Percentiles rank a stretch among this genome's conserved stretches.
Conservation (phyloP, 2,888 invertebrate species). For the Aporophyla nigra region DNA sequence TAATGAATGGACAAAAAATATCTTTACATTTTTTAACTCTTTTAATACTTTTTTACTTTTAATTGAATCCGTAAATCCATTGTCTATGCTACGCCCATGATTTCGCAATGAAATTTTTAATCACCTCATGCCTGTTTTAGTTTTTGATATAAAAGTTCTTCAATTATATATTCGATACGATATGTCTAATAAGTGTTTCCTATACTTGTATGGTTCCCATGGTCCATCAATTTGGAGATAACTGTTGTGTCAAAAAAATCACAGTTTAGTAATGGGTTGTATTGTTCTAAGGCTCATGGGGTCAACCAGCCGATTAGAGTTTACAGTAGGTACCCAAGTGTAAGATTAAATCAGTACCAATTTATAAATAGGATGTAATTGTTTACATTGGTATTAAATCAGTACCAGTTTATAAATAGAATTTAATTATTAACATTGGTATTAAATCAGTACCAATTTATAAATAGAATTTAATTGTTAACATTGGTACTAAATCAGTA, state of each 20-base stretch:
- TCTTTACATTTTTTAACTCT: conserved; percentile 30
- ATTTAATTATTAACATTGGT: too few species aligned
- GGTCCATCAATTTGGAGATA: conserved; percentile 42
- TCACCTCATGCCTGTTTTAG: conserved; percentile 55
- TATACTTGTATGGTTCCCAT: conserved; percentile 59
- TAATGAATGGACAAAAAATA: conserved; percentile 41
- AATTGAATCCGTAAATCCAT: conserved; percentile 65
- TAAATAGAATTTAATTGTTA: too few species aligned
- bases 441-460: too few species aligned
- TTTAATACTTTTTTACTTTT: conserved; percentile 35
- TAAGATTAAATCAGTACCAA: not conserved
- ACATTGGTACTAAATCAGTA: too few species aligned
- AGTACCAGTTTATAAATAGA: too few species aligned
- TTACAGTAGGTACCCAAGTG: not conserved
- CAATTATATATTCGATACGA: conserved; percentile 72
- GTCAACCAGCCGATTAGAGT: not conserved
- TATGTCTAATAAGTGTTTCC: conserved; percentile 56
- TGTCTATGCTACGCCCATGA: conserved; percentile 66
- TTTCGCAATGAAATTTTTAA: conserved; percentile 68
- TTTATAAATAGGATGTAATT: too few species aligned
- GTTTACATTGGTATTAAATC: too few species aligned
- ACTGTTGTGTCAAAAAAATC: conserved; percentile 50
- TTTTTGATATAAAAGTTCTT: conserved; percentile 54
- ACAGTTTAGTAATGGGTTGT: conserved; percentile 23
- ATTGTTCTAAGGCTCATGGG: conserved; percentile 2